Conservation (phyloP, 2,113 vertebrate genomes). For the Anguilla japonica region DNA sequence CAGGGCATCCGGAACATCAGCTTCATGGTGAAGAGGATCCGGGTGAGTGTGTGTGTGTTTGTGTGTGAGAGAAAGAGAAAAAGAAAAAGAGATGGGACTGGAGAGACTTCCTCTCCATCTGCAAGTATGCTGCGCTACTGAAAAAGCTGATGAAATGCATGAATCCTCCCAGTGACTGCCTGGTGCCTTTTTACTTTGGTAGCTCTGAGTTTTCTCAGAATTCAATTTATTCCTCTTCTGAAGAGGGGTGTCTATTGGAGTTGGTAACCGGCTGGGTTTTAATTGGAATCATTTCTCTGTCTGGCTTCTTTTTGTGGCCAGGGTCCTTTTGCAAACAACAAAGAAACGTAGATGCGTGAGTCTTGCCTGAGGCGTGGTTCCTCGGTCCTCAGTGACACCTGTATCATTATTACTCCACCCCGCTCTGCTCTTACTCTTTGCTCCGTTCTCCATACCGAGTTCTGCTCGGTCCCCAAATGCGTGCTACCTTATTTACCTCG, state of each 20-base stretch:
- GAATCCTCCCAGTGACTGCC: neutral
- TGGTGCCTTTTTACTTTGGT: neutral
- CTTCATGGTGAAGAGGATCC: constrained; percentile 98
- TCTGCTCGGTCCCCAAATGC: neutral
- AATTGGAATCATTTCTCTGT: neutral
- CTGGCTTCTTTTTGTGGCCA: constrained; percentile 26
- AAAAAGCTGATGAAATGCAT: neutral
- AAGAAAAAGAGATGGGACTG: neutral
- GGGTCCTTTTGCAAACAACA: constrained; percentile 29
- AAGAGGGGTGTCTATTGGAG: neutral
- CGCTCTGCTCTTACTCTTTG: neutral
- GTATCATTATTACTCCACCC: neutral
- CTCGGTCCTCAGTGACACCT: neutral
- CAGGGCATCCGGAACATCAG: constrained; percentile 96
- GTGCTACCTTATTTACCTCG: neutral
- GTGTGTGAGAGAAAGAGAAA: neutral
- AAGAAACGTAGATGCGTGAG: neutral
- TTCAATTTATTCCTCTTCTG: neutral
- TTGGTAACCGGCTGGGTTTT: neutral
- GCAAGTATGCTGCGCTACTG: neutral
- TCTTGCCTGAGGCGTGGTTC: neutral
- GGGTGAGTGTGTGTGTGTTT: constrained; percentile 69
- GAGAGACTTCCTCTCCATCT: neutral
- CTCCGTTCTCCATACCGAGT: neutral
- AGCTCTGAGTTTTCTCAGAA: neutral